phyloP scores from a whole-genome alignment of 2,888 invertebrate genomes.

The Glomeris marginata region DNA sequence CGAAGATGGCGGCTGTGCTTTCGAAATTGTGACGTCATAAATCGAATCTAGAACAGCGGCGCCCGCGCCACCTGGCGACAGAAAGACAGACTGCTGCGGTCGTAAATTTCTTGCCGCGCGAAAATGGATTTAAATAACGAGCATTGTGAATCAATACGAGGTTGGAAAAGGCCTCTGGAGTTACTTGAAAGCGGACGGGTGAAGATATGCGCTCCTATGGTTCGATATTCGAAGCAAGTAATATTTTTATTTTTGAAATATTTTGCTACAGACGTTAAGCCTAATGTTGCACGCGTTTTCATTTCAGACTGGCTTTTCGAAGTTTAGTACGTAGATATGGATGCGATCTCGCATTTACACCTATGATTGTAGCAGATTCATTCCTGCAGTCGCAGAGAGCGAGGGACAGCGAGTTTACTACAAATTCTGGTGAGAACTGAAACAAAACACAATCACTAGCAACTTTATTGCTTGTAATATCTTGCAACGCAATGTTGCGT shows the following conservation, averaged over 20 bases:
- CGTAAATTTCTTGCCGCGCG: too few relatives aligned
- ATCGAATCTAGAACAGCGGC: too few relatives aligned
- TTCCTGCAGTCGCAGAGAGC: constrained; percentile 80
- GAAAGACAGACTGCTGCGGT: too few relatives aligned
- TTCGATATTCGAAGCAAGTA: constrained; percentile 69
- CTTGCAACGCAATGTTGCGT: too few relatives aligned
- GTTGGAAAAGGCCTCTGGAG: constrained; percentile 29
- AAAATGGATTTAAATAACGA: too few relatives aligned
- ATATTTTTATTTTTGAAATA: constrained; percentile 2
- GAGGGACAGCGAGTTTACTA: constrained; percentile 63
- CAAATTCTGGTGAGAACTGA: constrained; percentile 36
- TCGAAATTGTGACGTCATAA: too few relatives aligned
- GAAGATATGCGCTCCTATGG: constrained; percentile 89
- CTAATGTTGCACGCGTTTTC: not conserved
- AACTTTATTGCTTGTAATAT: too few relatives aligned
- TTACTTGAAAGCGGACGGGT: constrained; percentile 47
- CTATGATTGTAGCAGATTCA: constrained; percentile 93
- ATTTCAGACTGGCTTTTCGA: constrained; percentile 53
- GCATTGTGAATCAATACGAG: too few relatives aligned
- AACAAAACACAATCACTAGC: too few relatives aligned
- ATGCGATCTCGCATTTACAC: constrained; percentile 81
- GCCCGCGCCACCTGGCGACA: too few relatives aligned
- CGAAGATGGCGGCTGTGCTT: too few relatives aligned
- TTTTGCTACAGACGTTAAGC: not conserved
- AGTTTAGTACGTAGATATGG: constrained; percentile 58